Percentiles rank a stretch among this genome's conserved stretches.
Conservation (phyloP, 2,113 vertebrate species). For the Pardalotus punctatus region DNA sequence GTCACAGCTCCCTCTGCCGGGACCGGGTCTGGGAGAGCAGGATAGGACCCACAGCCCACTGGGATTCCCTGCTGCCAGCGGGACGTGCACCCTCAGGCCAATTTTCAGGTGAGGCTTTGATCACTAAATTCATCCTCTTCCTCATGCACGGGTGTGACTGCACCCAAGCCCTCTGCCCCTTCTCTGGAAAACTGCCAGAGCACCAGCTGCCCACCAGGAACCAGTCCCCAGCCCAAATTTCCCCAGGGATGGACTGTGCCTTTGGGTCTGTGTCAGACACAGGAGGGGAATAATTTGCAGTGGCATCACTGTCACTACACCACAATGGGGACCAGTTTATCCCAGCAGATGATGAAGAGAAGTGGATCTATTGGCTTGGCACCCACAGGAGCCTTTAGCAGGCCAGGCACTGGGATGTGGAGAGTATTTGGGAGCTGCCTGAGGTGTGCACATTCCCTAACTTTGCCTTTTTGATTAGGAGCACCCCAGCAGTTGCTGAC, state of each 20-base stretch:
- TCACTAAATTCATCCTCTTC: background rate
- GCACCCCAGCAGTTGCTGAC: background rate
- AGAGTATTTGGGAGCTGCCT: background rate
- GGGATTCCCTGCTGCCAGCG: background rate
- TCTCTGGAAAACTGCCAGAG: background rate
- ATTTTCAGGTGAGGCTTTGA: background rate
- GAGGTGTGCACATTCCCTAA: background rate
- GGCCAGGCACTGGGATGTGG: background rate
- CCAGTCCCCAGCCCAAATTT: background rate
- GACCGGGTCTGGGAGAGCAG: background rate
- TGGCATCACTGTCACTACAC: background rate
- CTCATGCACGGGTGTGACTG: background rate
- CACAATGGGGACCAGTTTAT: background rate
- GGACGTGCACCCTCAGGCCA: background rate
- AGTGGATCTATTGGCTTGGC: background rate
- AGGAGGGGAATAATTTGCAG: background rate
- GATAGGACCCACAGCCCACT: background rate
- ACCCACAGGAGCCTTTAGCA: background rate
- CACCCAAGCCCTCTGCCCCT: background rate
- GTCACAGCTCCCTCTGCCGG: conserved; percentile 62
- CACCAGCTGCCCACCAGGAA: accelerated
- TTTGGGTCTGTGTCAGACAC: background rate
- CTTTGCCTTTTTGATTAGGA: background rate
- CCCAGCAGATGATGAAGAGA: background rate
- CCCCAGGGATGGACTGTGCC: accelerated